These are phyloP conservation scores for Hydropsyche betteni DNA, from an alignment of 2,888 invertebrate species.

Conservation along the genomic window DNA sequence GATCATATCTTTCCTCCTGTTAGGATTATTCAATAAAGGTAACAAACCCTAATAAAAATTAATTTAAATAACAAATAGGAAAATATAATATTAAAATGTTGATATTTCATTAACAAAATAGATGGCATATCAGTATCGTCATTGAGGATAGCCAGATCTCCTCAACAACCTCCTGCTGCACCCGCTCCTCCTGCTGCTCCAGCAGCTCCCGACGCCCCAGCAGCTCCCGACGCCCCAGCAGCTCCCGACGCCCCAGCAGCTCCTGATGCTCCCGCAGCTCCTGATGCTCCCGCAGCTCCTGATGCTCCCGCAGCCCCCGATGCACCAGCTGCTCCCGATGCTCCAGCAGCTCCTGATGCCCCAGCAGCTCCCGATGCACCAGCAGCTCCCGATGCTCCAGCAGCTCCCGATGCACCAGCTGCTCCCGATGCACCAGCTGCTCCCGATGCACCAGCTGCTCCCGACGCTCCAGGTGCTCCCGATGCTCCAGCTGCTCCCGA, in stretches of 20 bases:
- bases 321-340: not conserved
- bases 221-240: conserved; percentile 30
- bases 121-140: conserved; percentile 26
- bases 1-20: not conserved
- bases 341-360: conserved; percentile 34
- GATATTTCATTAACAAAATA: not conserved
- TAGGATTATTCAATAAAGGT: conserved; percentile 6
- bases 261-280: not conserved
- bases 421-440: conserved; percentile 29
- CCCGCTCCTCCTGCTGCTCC: conserved; percentile 36
- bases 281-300: conserved; percentile 12
- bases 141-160: conserved; percentile 29
- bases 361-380: conserved; percentile 24
- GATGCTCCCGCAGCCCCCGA: not conserved
- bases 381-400: not conserved
- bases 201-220: conserved; percentile 36
- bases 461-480: conserved; percentile 28
- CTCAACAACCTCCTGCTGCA: conserved; percentile 30
- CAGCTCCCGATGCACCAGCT: conserved; percentile 10
- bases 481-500: conserved; percentile 40
- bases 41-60: not conserved
- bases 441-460: conserved; percentile 30
- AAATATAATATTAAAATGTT: not conserved
- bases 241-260: not conserved
- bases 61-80: not conserved